Conservation (phyloP, 2,113 vertebrate genomes). For the Ceratotherium simum region DNA sequence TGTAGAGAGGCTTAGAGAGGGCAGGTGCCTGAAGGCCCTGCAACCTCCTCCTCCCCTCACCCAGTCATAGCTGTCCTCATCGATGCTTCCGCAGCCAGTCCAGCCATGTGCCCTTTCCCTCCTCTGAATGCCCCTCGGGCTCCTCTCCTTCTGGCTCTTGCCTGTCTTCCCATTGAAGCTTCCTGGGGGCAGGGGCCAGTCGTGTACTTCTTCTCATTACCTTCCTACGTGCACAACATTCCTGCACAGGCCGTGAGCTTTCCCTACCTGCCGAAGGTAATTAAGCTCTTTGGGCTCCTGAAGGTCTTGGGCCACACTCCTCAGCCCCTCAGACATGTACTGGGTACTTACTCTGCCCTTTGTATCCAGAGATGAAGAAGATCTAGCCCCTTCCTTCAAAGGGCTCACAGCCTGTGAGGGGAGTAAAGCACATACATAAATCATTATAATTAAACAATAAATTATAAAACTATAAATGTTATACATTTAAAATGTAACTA, state of each 20-base stretch:
- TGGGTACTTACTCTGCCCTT: background rate
- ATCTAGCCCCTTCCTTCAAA: background rate
- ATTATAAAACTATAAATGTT: background rate
- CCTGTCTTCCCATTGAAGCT: background rate
- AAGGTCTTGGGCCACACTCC: background rate
- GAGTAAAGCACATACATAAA: background rate
- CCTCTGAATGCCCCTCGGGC: background rate
- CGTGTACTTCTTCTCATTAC: fast-evolving
- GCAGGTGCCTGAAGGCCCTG: background rate
- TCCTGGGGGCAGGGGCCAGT: background rate
- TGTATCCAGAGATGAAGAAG: background rate
- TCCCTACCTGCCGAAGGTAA: background rate
- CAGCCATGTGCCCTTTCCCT: background rate
- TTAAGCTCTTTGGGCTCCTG: background rate
- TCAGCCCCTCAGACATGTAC: background rate
- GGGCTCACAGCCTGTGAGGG: background rate
- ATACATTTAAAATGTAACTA: background rate
- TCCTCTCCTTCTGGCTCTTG: background rate
- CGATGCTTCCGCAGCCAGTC: background rate
- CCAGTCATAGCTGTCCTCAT: background rate
- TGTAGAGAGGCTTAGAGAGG: background rate
- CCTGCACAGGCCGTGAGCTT: background rate
- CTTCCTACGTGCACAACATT: background rate
- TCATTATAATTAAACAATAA: background rate
- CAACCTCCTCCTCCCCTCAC: background rate